A percentile compares a stretch with the other conserved stretches of the same genome.
These are phyloP conservation scores for Mixornis gularis DNA, from an alignment of 2,113 vertebrate species.

Conservation along the genomic window DNA sequence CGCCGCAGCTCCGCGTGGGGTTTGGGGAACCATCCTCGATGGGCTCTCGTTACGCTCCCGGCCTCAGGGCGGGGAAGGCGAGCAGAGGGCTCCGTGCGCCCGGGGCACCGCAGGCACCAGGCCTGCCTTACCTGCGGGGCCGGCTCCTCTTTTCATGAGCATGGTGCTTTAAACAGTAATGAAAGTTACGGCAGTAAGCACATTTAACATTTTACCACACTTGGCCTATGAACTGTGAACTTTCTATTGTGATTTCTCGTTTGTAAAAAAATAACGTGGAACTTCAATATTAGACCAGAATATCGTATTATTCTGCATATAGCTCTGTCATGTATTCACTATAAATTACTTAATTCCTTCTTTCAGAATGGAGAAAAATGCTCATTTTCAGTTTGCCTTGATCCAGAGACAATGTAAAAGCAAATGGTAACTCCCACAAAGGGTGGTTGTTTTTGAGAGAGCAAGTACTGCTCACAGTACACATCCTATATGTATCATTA, in stretches of 20 bases:
- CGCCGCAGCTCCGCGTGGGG: not conserved
- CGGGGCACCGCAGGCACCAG: fast-evolving
- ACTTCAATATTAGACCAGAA: not conserved
- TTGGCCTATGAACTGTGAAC: fast-evolving
- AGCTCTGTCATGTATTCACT: fast-evolving
- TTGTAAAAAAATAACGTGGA: not conserved
- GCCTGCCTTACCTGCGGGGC: fast-evolving
- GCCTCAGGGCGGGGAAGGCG: not conserved
- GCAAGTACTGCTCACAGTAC: fast-evolving
- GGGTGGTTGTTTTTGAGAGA: fast-evolving
- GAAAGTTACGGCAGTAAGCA: fast-evolving
- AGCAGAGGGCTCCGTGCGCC: fast-evolving
- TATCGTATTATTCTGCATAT: fast-evolving
- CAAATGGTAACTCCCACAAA: fast-evolving
- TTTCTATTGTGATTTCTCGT: fast-evolving
- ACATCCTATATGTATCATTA: fast-evolving
- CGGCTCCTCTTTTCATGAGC: fast-evolving
- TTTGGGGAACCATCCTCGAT: fast-evolving
- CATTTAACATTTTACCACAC: fast-evolving
- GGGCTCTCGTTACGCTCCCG: fast-evolving
- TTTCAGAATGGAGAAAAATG: not conserved
- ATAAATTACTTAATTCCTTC: fast-evolving
- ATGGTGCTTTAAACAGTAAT: fast-evolving
- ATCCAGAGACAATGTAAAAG: fast-evolving
- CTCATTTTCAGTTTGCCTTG: fast-evolving